Percentiles rank a stretch among this genome's conserved stretches.
These are phyloP conservation scores for Melanotaenia trifasciata DNA, from an alignment of 2,797 vertebrate genomes.

Conservation along the genomic window DNA sequence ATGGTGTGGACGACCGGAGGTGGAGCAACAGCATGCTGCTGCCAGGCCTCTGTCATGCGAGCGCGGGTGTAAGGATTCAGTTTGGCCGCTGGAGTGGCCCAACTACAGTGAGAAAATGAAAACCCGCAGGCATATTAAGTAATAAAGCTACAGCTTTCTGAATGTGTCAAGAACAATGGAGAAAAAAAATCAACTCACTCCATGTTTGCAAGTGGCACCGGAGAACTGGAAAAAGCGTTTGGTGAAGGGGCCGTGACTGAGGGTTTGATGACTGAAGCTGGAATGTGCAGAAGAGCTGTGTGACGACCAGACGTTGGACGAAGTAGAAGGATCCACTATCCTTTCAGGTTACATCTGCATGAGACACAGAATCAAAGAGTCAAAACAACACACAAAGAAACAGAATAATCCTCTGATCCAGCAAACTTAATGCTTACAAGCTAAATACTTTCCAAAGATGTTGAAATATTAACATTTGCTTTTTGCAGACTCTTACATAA, in stretches of 20 bases:
- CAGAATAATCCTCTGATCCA: neutral
- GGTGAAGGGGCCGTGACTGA: slow-evolving; percentile 14
- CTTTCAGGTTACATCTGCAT: slow-evolving; percentile 44
- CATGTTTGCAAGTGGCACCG: slow-evolving; percentile 60
- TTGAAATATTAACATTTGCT: too few relatives aligned
- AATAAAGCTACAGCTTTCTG: slow-evolving; percentile 21
- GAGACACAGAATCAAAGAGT: slow-evolving; percentile 18
- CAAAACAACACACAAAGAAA: slow-evolving; percentile 4
- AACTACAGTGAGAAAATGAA: slow-evolving; percentile 67
- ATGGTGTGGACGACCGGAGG: slow-evolving; percentile 91
- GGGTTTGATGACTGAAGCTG: slow-evolving; percentile 1
- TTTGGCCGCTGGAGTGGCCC: slow-evolving; percentile 78
- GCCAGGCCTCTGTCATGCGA: slow-evolving; percentile 87
- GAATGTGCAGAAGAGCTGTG: neutral
- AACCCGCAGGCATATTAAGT: slow-evolving; percentile 32
- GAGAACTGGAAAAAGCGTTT: neutral
- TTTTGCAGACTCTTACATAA: too few relatives aligned
- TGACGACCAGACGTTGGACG: slow-evolving; percentile 10
- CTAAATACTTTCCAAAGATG: too few relatives aligned
- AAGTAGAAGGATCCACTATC: slow-evolving; percentile 1
- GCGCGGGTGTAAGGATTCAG: slow-evolving; percentile 84
- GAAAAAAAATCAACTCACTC: slow-evolving; percentile 73
- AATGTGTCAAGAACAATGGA: slow-evolving; percentile 10
- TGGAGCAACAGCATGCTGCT: slow-evolving; percentile 91
- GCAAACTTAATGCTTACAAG: too few relatives aligned